Conservation (phyloP, 2,888 invertebrate species). For the Protodeltote pygarga region DNA sequence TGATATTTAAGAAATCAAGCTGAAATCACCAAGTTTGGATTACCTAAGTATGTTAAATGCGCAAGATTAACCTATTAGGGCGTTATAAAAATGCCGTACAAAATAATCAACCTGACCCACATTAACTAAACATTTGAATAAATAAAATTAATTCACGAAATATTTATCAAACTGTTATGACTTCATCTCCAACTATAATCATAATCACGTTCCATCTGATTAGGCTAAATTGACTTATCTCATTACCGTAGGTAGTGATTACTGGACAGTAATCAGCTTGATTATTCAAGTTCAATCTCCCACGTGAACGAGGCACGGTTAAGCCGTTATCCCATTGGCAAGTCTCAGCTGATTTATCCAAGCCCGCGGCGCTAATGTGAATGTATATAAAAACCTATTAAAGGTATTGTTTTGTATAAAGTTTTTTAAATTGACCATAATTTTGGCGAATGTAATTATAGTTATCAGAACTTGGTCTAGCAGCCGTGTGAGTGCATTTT, state of each 20-base stretch:
- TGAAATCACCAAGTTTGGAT: too few relatives aligned
- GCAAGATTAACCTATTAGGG: too few relatives aligned
- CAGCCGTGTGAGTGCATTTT: too few relatives aligned
- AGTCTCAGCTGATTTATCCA: slow-evolving; percentile 66
- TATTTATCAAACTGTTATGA: slow-evolving; percentile 13
- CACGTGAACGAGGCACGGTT: slow-evolving; percentile 48
- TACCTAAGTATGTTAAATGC: too few relatives aligned
- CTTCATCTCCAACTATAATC: slow-evolving; percentile 6
- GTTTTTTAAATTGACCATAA: neutral
- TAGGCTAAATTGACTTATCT: slow-evolving; percentile 34
- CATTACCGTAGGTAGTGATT: slow-evolving; percentile 32
- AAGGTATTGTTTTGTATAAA: slow-evolving; percentile 34
- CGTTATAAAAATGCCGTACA: too few relatives aligned
- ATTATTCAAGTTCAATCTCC: slow-evolving; percentile 24
- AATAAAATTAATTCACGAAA: slow-evolving; percentile 15
- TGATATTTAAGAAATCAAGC: too few relatives aligned
- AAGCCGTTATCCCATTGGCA: slow-evolving; percentile 66
- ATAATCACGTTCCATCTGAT: slow-evolving; percentile 29
- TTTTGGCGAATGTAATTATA: neutral
- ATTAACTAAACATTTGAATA: too few relatives aligned
- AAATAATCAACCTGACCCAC: too few relatives aligned
- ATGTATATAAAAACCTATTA: slow-evolving; percentile 60
- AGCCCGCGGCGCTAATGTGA: slow-evolving; percentile 48
- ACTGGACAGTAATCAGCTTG: slow-evolving; percentile 33
- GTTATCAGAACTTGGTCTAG: neutral